A percentile compares a stretch with the other conserved stretches of the same genome.
These are phyloP conservation scores for Fregata magnificens DNA, from an alignment of 2,113 vertebrate species.

Conservation along the genomic window DNA sequence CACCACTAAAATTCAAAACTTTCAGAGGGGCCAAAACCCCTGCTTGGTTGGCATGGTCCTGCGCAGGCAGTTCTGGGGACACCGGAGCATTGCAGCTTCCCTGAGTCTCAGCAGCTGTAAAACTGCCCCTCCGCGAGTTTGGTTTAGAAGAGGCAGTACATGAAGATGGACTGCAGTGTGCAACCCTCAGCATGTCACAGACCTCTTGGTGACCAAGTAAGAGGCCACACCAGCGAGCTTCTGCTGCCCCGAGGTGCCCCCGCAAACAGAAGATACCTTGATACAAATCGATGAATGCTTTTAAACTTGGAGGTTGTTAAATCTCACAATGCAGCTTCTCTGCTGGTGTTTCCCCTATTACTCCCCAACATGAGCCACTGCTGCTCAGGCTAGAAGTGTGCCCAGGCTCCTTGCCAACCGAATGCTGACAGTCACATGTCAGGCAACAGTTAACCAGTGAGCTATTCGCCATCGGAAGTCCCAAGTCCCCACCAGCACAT, in stretches of 20 bases:
- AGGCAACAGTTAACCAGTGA: neutral
- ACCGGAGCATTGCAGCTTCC: accelerated
- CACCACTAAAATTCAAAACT: neutral
- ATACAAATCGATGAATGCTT: accelerated
- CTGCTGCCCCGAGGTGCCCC: neutral
- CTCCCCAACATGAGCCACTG: neutral
- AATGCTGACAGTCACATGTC: neutral
- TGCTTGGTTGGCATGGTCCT: accelerated
- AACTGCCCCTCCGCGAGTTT: accelerated
- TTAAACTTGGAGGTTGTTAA: neutral
- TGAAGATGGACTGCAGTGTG: accelerated
- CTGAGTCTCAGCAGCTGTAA: neutral
- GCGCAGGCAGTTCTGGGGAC: neutral
- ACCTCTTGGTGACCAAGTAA: accelerated
- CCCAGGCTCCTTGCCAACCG: neutral
- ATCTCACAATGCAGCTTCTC: neutral
- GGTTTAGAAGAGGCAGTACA: neutral
- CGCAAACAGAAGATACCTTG: accelerated
- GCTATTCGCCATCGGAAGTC: neutral
- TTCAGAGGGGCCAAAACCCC: neutral
- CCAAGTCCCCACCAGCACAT: neutral
- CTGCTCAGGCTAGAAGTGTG: neutral
- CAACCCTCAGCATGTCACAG: accelerated
- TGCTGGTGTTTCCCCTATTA: neutral
- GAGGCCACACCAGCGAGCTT: neutral